A percentile compares a stretch with the other conserved stretches of the same genome.
Conservation (phyloP, 64 coral and sea anemone genomes). For the Pocillopora verrucosa region DNA sequence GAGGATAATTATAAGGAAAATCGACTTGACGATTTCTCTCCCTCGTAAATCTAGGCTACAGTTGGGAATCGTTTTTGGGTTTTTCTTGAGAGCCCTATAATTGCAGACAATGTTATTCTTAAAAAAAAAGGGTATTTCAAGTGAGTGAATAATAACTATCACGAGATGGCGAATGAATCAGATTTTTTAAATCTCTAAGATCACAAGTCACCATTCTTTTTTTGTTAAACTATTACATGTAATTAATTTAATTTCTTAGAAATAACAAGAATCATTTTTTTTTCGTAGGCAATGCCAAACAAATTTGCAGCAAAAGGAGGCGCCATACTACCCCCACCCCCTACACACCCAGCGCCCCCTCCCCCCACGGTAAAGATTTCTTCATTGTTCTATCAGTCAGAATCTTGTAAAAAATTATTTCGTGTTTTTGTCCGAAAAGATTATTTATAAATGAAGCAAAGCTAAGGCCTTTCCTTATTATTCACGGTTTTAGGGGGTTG, state of each 20-base stretch:
- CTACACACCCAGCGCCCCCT: conserved; percentile 70
- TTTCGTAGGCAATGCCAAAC: conserved; percentile 87
- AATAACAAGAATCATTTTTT: not conserved
- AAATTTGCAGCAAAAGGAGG: conserved; percentile 59
- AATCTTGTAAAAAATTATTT: not conserved
- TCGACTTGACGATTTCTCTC: no score
- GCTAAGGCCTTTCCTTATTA: no score
- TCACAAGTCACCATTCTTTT: no score
- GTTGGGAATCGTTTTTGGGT: not conserved
- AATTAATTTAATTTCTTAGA: no score
- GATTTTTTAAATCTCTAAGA: no score
- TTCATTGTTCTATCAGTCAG: not conserved
- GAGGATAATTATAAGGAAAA: not conserved
- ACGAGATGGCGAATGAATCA: no score
- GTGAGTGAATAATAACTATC: no score
- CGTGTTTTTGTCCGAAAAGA: not conserved
- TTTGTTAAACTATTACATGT: no score
- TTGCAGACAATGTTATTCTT: not conserved
- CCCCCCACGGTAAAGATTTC: conserved; percentile 41
- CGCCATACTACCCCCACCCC: conserved; percentile 69
- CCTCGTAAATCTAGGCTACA: no score
- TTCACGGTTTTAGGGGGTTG: not conserved
- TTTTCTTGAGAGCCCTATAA: not conserved
- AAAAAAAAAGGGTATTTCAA: no score
- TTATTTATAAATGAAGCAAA: not conserved